These are phyloP conservation scores for Caenorhabditis sp. DNA, from an alignment of 2,888 invertebrate genomes.

Conservation along the genomic window DNA sequence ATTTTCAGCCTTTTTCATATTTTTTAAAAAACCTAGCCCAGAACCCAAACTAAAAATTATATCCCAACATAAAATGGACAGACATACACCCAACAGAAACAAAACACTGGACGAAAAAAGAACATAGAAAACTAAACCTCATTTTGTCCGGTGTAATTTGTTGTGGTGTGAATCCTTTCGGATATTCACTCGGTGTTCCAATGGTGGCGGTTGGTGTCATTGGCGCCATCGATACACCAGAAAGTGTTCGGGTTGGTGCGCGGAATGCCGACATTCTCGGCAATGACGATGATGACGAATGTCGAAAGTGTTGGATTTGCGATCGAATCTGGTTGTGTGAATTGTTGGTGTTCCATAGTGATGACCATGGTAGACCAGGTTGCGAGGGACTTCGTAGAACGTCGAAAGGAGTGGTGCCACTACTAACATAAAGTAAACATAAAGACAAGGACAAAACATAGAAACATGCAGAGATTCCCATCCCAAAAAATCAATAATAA, in stretches of 20 bases:
- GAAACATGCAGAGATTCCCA: neutral
- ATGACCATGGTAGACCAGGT: constrained; percentile 51
- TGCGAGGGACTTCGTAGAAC: constrained; percentile 41
- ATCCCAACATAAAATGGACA: too few relatives aligned
- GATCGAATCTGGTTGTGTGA: constrained; percentile 24
- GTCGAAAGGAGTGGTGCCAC: too few relatives aligned
- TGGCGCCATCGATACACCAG: constrained; percentile 4
- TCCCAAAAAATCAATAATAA: neutral
- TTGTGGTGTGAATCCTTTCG: constrained; percentile 47
- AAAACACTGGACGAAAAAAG: neutral
- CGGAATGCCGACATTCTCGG: constrained; percentile 51
- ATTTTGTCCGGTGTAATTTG: constrained; percentile 48
- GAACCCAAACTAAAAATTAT: too few relatives aligned
- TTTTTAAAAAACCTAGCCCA: too few relatives aligned
- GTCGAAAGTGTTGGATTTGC: constrained; percentile 32
- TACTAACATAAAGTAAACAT: neutral
- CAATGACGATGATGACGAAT: constrained; percentile 19
- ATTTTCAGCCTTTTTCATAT: too few relatives aligned
- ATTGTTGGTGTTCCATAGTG: constrained; percentile 43
- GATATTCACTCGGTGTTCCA: constrained; percentile 36
- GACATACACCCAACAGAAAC: neutral
- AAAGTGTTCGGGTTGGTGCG: constrained; percentile 12
- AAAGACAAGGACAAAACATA: constrained; percentile 6
- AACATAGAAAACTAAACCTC: constrained; percentile 34
- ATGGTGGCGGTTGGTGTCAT: neutral